These are phyloP conservation scores for Garra rufa DNA, from an alignment of 2,113 vertebrate genomes.

Conservation along the genomic window DNA sequence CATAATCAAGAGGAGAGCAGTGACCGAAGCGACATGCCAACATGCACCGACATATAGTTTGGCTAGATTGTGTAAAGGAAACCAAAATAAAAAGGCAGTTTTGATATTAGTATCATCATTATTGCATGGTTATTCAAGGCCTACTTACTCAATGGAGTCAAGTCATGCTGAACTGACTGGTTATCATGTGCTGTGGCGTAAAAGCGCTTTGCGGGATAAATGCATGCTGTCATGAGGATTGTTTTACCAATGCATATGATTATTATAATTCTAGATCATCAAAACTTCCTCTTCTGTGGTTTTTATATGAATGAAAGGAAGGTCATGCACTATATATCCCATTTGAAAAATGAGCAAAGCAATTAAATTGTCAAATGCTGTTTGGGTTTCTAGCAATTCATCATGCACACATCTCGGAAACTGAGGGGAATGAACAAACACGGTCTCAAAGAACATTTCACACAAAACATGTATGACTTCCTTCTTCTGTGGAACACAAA, in stretches of 20 bases:
- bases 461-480: neutral
- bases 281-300: neutral
- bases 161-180: constrained; percentile 1
- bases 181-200: constrained; percentile 4
- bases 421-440: neutral
- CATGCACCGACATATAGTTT: neutral
- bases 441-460: constrained; percentile 51
- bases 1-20: neutral
- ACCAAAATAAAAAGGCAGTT: neutral
- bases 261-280: neutral
- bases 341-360: constrained; percentile 1
- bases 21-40: neutral
- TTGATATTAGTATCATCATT: neutral
- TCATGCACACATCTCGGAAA: neutral
- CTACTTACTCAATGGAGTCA: neutral
- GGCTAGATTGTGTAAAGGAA: neutral
- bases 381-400: neutral
- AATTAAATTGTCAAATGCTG: neutral
- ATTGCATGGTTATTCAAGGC: neutral
- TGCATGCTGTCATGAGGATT: neutral
- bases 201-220: neutral
- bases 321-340: neutral
- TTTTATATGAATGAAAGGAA: neutral
- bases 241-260: neutral
- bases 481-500: neutral